Evolutionary conservation across 2,888 invertebrate genomes (phyloP).

Genomic region (Acrobasis repandana): DNA sequence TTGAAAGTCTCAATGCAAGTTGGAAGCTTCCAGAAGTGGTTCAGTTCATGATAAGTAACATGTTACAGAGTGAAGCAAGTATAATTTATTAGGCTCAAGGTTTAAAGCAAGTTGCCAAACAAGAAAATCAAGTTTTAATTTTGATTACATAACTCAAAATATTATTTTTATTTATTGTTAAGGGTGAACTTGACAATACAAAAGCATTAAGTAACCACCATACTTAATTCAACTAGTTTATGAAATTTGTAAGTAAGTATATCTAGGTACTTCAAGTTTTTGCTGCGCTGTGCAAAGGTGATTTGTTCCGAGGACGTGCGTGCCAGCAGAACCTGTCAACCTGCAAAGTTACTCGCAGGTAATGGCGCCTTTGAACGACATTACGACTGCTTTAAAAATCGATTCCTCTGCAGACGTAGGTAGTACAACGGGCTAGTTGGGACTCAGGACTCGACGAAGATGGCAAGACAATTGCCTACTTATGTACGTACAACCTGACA

Average conservation of each 20-base stretch:
- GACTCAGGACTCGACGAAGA: neutral
- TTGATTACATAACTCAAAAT: neutral
- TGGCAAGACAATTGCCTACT: neutral
- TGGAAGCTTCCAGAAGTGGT: conserved; percentile 7
- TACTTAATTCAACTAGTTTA: too few species aligned
- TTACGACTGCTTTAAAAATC: conserved; percentile 41
- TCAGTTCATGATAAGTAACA: neutral
- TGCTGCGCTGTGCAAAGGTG: neutral
- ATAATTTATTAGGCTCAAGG: conserved; percentile 15
- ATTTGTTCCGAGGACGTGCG: neutral
- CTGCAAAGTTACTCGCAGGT: conserved; percentile 24
- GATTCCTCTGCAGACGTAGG: conserved; percentile 35
- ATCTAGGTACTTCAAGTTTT: neutral
- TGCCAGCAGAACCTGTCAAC: conserved; percentile 10
- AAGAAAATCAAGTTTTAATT: conserved; percentile 14
- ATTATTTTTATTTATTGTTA: neutral
- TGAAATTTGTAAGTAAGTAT: neutral
- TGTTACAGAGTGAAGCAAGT: neutral
- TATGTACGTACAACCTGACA: neutral
- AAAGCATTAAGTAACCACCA: neutral
- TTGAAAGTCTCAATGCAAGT: neutral
- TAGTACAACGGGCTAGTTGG: conserved; percentile 11
- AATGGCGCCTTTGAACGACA: conserved; percentile 43
- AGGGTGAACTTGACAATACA: neutral
- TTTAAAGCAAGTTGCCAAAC: conserved; percentile 5